These are phyloP conservation scores for Mantis religiosa DNA, from an alignment of 2,888 invertebrate species.

Conservation along the genomic window DNA sequence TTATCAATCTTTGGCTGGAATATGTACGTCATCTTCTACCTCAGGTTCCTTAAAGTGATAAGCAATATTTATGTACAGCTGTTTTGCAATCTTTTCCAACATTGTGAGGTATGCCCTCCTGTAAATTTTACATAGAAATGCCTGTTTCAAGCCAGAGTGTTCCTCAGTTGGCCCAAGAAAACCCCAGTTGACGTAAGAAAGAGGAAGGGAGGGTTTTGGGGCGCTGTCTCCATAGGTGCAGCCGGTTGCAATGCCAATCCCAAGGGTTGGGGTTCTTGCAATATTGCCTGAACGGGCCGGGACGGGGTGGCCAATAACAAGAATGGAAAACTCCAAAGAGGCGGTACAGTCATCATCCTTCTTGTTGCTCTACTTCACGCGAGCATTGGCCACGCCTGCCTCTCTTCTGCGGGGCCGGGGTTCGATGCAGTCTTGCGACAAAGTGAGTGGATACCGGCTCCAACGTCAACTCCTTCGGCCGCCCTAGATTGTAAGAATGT, in stretches of 20 bases:
- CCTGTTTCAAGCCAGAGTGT: too few species aligned
- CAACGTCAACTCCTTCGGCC: not conserved
- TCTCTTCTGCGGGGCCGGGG: not conserved
- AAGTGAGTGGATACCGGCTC: not conserved
- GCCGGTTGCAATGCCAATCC: slow-evolving; percentile 18
- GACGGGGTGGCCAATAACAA: not conserved
- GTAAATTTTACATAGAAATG: too few species aligned
- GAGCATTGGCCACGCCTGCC: not conserved
- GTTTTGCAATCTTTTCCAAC: too few species aligned
- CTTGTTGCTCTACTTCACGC: not conserved
- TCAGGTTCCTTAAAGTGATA: too few species aligned
- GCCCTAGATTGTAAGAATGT: not conserved
- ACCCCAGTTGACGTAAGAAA: too few species aligned
- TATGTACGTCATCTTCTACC: too few species aligned
- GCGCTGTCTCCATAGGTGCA: not conserved
- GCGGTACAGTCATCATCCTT: not conserved
- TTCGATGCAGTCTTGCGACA: not conserved
- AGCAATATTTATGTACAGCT: too few species aligned
- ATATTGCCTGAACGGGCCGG: slow-evolving; percentile 9
- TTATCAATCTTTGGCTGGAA: too few species aligned
- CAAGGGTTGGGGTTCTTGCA: slow-evolving; percentile 19
- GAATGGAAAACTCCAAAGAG: not conserved
- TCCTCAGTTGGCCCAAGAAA: too few species aligned
- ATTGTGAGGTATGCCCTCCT: too few species aligned
- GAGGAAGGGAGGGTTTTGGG: too few species aligned